These are phyloP conservation scores for Paramormyrops hopkinsi DNA, from an alignment of 2,797 vertebrate genomes.

Conservation along the genomic window DNA sequence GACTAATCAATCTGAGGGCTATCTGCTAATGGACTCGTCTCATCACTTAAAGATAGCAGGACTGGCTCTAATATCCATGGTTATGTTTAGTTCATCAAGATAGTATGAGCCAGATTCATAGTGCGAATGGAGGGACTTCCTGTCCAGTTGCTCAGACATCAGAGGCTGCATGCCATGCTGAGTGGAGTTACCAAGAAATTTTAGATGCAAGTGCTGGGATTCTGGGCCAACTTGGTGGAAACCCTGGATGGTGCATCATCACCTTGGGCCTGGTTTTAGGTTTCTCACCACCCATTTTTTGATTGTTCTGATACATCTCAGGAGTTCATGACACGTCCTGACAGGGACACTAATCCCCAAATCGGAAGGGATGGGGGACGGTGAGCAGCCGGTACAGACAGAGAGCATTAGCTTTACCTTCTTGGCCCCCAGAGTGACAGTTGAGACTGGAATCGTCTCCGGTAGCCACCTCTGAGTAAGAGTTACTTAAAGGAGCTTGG, in stretches of 20 bases:
- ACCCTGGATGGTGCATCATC: neutral
- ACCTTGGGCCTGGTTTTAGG: neutral
- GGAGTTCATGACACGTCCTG: neutral
- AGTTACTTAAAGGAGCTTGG: slow-evolving; percentile 25
- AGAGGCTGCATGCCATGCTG: neutral
- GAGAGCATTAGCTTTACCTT: neutral
- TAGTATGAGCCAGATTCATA: neutral
- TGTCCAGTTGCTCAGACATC: neutral
- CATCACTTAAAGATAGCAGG: neutral
- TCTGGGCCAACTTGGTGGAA: neutral
- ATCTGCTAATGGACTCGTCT: neutral
- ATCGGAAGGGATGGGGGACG: neutral
- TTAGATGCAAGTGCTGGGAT: neutral
- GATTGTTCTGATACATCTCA: neutral
- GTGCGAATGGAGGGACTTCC: neutral
- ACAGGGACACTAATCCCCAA: neutral
- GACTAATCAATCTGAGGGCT: neutral
- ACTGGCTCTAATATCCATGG: neutral
- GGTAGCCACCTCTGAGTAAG: slow-evolving; percentile 14
- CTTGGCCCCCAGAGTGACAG: neutral
- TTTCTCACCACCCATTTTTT: neutral
- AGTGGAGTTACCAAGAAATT: neutral
- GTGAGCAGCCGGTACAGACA: neutral
- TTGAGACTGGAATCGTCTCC: neutral
- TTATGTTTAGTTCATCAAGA: neutral